These are phyloP conservation scores for Sarcoramphus papa DNA, from an alignment of 2,797 vertebrate genomes.

Conservation along the genomic window DNA sequence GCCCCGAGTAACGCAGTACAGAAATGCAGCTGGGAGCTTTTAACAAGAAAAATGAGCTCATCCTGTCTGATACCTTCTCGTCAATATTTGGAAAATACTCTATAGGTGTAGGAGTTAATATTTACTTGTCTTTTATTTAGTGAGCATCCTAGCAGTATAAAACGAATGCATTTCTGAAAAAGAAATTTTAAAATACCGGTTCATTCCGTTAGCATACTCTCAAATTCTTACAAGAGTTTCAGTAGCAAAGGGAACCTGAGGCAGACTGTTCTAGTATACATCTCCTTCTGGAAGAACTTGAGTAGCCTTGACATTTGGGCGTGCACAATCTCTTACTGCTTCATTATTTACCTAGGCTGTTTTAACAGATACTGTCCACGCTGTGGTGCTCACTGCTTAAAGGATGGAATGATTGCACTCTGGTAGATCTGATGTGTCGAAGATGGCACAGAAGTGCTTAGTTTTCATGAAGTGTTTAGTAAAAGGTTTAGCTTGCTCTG, in stretches of 20 bases:
- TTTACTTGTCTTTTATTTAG: not conserved
- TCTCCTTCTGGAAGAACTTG: not conserved
- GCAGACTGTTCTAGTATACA: not conserved
- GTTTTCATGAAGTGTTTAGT: not conserved
- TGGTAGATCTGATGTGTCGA: not conserved
- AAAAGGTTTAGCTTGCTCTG: not conserved
- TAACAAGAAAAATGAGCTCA: not conserved
- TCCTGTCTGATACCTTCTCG: not conserved
- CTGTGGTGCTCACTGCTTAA: not conserved
- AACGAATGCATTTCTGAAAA: not conserved
- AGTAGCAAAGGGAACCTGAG: not conserved
- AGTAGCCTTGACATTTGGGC: not conserved
- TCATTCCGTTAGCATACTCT: not conserved
- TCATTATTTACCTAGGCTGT: not conserved
- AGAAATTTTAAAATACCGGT: not conserved
- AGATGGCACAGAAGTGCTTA: not conserved
- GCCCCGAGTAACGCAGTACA: accelerated
- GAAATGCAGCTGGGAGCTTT: not conserved
- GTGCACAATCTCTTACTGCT: not conserved
- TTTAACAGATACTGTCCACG: not conserved
- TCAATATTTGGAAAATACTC: not conserved
- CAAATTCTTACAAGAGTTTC: not conserved
- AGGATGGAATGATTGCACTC: not conserved
- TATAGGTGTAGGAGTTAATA: not conserved
- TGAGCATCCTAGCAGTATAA: not conserved